Base-by-base conservation (phyloP, 2,113 vertebrate species). In the Caracal caracal region DNA sequence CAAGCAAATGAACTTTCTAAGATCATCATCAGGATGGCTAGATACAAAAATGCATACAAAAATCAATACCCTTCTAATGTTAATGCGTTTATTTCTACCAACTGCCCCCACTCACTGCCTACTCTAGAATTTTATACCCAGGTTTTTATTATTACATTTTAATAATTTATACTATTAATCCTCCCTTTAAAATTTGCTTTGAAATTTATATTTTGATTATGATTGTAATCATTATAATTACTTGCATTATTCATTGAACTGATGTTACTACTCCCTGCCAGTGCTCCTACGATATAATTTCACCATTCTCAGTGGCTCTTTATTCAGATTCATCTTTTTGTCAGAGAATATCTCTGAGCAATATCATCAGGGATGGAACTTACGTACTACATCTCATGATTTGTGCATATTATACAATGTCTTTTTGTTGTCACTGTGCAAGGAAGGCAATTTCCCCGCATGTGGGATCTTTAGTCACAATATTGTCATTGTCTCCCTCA, bases 91-190 rank as follows among this genome's bases (percentile, higher is more conserved):
- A 9, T 37, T 83, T 70, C 84, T 47, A 53, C 6, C 49, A 71
- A 49, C 8, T 68, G 70, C n/a, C 22, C n/a, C 12, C n/a, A 53
- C 43, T 88, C 40, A 65, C 15, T 66, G 49, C 40, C 40, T 66
- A 35, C 51, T 68, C 28, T 92, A 78, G 83, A 84, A 76, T 81
- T 96, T 71, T 90, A 94, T 86, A 61, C 37, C 49, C 79, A 90
- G 26, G 40, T 63, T 86, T 92, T 84, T 94, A 88, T 65, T 76
- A 70, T 96, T 82, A 81, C 40, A 63, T 88, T 93, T 91, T 79
- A 85, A 75, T 94, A 66, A 90, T 76, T 82, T 86, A 73, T 63
- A 40, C 79, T 86, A 79, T 80, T 81, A 89, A 80, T 92, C 35
- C 65, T 61, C 17, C 75, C 90, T 91, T 75, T 86, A 76, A 91